Conservation (phyloP, 2,888 invertebrate genomes). For the Catocala sponsa region DNA sequence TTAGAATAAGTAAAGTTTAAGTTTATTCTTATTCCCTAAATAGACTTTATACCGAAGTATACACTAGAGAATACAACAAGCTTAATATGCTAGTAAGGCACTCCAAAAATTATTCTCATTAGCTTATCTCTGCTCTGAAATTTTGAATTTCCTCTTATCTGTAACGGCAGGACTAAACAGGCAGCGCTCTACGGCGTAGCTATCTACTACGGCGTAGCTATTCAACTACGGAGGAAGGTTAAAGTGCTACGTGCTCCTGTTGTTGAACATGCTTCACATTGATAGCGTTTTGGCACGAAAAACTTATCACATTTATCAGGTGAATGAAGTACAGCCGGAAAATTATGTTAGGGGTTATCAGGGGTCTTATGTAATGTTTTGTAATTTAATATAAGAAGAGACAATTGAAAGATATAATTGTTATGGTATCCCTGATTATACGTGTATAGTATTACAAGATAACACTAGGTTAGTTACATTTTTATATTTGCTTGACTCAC, state of each 20-base stretch:
- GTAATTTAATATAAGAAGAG: no score
- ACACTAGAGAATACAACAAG: slow-evolving; percentile 33
- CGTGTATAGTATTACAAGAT: no score
- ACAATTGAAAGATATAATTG: no score
- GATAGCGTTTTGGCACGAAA: slow-evolving; percentile 37
- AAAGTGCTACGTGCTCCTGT: slow-evolving; percentile 65
- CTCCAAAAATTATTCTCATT: slow-evolving; percentile 76
- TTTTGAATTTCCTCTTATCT: slow-evolving; percentile 76
- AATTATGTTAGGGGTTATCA: background rate
- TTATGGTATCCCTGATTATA: no score
- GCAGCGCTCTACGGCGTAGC: slow-evolving; percentile 56
- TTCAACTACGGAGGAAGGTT: slow-evolving; percentile 62
- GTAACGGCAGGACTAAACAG: slow-evolving; percentile 65
- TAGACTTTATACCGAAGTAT: slow-evolving; percentile 5
- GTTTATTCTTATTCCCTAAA: background rate
- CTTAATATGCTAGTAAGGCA: slow-evolving; percentile 66
- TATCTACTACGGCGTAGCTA: slow-evolving; percentile 32
- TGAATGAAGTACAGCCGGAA: no score
- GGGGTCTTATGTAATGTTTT: no score
- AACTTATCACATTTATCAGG: slow-evolving; percentile 26
- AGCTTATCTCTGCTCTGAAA: slow-evolving; percentile 72
- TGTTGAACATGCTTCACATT: slow-evolving; percentile 58
- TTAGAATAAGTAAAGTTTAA: no score
- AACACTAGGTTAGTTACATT: no score
- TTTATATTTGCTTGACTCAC: no score